Base-by-base conservation (phyloP, 2,888 invertebrate species). In the Drosophila mimica region DNA sequence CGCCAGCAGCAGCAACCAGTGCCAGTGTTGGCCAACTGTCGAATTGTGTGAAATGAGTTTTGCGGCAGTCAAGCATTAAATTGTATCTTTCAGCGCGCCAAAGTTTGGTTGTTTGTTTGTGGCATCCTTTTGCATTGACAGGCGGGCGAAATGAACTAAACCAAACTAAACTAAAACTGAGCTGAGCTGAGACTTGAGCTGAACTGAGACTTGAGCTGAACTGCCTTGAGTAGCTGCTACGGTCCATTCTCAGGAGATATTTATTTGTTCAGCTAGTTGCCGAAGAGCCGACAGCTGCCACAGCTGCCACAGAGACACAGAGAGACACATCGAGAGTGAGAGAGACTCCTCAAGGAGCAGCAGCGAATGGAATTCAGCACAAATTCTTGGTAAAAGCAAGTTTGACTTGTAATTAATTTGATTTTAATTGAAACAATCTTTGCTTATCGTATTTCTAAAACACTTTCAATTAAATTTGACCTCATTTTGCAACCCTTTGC, bases 1-100 rank as follows among this genome's bases (percentile, higher is more conserved):
- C 43, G 40, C 62, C 9, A 51, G 25, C 20, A 20, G 15, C 38
- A 57, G 11, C 25, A 25, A 25, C 25, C 25, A 25, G 25, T 25
- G 25, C 51, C 51, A 31, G 51, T 31, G 30, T n/a, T 51, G 51
- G 61, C 34, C 40, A 56, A 38, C 69, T 70, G 70, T 54, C 56
- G 40, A 56, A 54, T 46, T 64, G 63, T 71, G 71, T 59, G 70
- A 81, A 82, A 76, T 88, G 75, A 81, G 84, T 84, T 80, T 79
- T 73, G 63, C 70, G 68, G 60, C 89, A 88, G 71, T 88, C 79
- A 87, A 76, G 82, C 89, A 87, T 82, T 83, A 89, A 90, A 90
- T 90, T 90, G 87, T 83, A 81, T 85, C 83, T 81, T 76, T 70
- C 80, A 75, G 54, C 78, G 74, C 56, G 58, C 30, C 59, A 78